Percentiles rank a stretch among this genome's conserved stretches.
Evolutionary conservation across 2,888 invertebrate genomes (phyloP).

Genomic region (Linyphia triangularis): DNA sequence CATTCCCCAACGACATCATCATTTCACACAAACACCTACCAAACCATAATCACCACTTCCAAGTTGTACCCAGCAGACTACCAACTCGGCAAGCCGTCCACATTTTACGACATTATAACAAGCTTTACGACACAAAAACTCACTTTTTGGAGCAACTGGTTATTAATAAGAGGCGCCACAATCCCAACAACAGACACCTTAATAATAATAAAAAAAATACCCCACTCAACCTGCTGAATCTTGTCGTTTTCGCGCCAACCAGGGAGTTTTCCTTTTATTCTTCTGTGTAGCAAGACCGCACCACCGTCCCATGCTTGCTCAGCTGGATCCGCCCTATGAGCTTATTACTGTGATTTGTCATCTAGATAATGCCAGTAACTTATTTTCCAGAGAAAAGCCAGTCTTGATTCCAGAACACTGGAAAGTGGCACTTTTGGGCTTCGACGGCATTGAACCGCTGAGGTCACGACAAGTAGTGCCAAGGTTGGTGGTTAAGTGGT

Average conservation of each 20-base stretch:
- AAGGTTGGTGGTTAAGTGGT: not conserved
- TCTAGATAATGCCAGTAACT: slow-evolving; percentile 47
- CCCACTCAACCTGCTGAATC: not conserved
- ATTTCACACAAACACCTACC: not conserved
- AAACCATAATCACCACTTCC: not conserved
- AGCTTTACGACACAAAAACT: slow-evolving; percentile 3
- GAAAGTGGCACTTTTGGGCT: slow-evolving; percentile 17
- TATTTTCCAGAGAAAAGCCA: slow-evolving; percentile 35
- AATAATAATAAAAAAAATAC: not conserved
- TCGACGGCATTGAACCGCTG: slow-evolving; percentile 38
- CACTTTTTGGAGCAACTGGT: not conserved
- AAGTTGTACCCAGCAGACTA: not conserved
- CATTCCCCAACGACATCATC: not conserved
- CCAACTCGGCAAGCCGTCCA: not conserved
- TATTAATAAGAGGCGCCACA: not conserved
- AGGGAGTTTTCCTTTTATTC: not conserved
- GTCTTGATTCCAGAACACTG: slow-evolving; percentile 5
- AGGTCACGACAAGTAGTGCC: slow-evolving; percentile 19
- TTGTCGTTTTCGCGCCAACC: not conserved
- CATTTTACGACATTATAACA: not conserved
- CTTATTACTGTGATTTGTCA: slow-evolving; percentile 58
- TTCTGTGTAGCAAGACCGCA: not conserved
- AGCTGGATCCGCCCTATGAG: slow-evolving; percentile 13
- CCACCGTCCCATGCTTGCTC: slow-evolving; percentile 14
- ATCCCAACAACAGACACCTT: not conserved